Base-by-base conservation (phyloP, 2,888 invertebrate species). In the Pyrrhopygopsis socrates region DNA sequence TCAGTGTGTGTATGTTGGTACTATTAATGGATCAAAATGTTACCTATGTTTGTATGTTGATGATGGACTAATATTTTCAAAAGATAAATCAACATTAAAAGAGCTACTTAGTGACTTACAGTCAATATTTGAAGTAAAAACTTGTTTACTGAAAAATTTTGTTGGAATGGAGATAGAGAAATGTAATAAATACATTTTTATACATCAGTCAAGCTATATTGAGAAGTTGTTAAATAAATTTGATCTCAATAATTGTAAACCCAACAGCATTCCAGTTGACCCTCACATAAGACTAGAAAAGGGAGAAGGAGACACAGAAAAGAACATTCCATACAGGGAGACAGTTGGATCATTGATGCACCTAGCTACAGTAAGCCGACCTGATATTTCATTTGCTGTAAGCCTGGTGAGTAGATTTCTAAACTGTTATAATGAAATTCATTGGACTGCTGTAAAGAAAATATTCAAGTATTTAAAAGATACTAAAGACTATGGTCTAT, bases 341-440 rank as follows among this genome's bases (percentile, higher is more conserved):
- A 84, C 87, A n/a, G 85, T 93, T 13, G 92, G 90, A 5, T 87
- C 83, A 3, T 38, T 92, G 13, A 83, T 92, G 29, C 77, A 89
- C 34, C 13, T 67, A 15, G 88, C 92, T 0, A 80, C 50, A 6
- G 89, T 87, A 24, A 88, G 79, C 41, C 70, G 91, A 70, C 91
- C 90, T 27, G 92, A 92, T 34, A 88, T 93, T 0, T 68, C 68
- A 67, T 91, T 68, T 83, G 90, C 79, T 65, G 90, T 91, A 0
- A 91, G 86, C 30, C 27, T 77, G 71, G 88, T 91, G 20, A 91
- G 91, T 85, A 54, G 87, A 73, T 93, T 34, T 77, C 20, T 89
- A 0, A 77, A 88, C 68, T 75, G 41, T 41, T 41, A 24, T 15
- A 27, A 71, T 11, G n/a, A 45, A 18, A 50, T 15, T 29, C 70